A percentile compares a stretch with the other conserved stretches of the same genome.
Evolutionary conservation across 1,140 invertebrate genomes (phyloP).

Genomic region (Bombus consobrinus): DNA sequence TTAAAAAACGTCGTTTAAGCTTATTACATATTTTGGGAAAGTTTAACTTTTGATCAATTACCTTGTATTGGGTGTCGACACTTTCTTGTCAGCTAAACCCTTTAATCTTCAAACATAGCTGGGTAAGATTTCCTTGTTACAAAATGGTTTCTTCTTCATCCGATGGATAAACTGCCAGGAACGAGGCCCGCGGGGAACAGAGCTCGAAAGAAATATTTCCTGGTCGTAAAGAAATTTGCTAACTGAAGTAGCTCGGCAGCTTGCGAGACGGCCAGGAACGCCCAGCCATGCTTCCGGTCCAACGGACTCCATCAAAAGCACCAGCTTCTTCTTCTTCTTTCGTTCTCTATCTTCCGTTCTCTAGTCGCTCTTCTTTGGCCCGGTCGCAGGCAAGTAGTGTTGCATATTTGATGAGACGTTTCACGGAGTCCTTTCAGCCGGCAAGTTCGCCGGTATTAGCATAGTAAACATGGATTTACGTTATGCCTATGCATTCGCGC

Average conservation of each 20-base stretch:
- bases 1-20: background rate
- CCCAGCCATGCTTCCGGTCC: constrained; percentile 13
- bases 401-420: constrained; percentile 78
- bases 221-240: constrained; percentile 26
- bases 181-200: background rate
- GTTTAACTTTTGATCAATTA: background rate
- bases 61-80: background rate
- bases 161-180: background rate
- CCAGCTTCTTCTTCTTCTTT: constrained; percentile 34
- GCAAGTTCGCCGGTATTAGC: constrained; percentile 79
- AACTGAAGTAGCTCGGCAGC: constrained; percentile 9
- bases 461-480: constrained; percentile 80
- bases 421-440: constrained; percentile 76
- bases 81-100: background rate
- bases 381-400: constrained; percentile 68
- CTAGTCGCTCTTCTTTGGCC: background rate
- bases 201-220: background rate
- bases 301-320: constrained; percentile 58
- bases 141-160: background rate
- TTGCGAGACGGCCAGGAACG: background rate
- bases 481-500: constrained; percentile 68
- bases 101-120: background rate
- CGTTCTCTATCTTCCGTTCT: background rate
- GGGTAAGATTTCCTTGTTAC: too few species aligned
- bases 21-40: too few species aligned